Evolutionary conservation across 2,888 invertebrate genomes (phyloP).

Genomic region (Liodrosophila aerea): DNA sequence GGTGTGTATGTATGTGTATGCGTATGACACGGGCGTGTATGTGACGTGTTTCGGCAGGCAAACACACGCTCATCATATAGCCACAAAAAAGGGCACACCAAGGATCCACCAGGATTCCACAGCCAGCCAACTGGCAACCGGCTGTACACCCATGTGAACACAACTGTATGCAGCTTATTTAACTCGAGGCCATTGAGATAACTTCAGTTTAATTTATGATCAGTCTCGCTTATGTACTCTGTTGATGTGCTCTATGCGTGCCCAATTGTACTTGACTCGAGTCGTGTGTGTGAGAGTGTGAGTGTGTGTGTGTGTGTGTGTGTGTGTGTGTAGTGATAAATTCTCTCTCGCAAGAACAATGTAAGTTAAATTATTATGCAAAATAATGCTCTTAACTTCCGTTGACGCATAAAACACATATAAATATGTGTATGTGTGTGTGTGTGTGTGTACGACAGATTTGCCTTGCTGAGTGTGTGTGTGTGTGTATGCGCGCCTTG

Average conservation of each 20-base stretch:
- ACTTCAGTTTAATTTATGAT: constrained; percentile 71
- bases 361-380: constrained; percentile 77
- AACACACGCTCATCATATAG: constrained; percentile 36
- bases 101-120: constrained; percentile 42
- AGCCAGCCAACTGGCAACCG: constrained; percentile 15
- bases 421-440: background rate
- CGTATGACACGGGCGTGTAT: constrained; percentile 68
- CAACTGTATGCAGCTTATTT: background rate
- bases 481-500: constrained; percentile 37
- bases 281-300: constrained; percentile 8
- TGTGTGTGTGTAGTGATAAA: constrained; percentile 54
- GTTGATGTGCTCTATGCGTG: constrained; percentile 58
- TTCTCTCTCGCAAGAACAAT: constrained; percentile 55
- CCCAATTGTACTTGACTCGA: constrained; percentile 67
- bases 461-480: constrained; percentile 11
- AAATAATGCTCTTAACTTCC: constrained; percentile 75
- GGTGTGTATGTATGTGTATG: constrained; percentile 61
- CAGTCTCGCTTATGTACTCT: constrained; percentile 44
- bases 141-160: background rate
- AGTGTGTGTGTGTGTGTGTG: constrained; percentile 29
- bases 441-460: constrained; percentile 5
- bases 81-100: constrained; percentile 12
- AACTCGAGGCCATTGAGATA: constrained; percentile 52
- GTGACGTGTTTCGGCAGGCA: constrained; percentile 72
- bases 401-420: constrained; percentile 54